A percentile compares a stretch with the other conserved stretches of the same genome.
Evolutionary conservation across 1,140 invertebrate species (phyloP).

Genomic region (Drosophila tsacasi): DNA sequence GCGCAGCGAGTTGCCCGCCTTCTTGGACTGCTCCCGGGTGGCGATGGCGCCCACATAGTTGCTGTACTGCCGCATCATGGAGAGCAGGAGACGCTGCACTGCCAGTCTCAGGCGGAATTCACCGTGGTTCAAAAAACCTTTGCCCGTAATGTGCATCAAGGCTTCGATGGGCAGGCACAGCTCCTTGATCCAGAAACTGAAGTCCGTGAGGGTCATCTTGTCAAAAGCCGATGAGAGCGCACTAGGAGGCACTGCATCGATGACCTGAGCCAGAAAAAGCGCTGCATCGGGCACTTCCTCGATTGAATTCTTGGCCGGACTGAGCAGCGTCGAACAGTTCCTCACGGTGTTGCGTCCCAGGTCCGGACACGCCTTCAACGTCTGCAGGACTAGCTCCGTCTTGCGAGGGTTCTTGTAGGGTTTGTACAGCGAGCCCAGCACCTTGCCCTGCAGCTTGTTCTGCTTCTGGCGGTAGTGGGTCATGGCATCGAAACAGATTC

Average conservation of each 20-base stretch:
- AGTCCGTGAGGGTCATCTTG: constrained; percentile 77
- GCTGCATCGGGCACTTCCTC: constrained; percentile 31
- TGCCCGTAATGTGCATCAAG: constrained; percentile 61
- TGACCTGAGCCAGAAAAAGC: constrained; percentile 60
- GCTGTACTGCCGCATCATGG: constrained; percentile 82
- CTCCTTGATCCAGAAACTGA: constrained; percentile 76
- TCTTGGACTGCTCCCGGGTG: constrained; percentile 65
- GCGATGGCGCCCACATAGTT: constrained; percentile 72
- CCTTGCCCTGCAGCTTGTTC: constrained; percentile 71
- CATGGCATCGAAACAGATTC: constrained; percentile 86
- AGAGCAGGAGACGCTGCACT: constrained; percentile 52
- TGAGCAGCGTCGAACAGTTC: constrained; percentile 54
- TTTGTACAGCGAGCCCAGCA: constrained; percentile 54
- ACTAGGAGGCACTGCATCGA: constrained; percentile 69
- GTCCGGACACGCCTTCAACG: constrained; percentile 90
- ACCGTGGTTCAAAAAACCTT: constrained; percentile 17
- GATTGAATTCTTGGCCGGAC: constrained; percentile 17
- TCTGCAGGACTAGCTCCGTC: constrained; percentile 88
- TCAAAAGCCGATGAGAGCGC: constrained; percentile 73
- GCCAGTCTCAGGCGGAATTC: constrained; percentile 51
- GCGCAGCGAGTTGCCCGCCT: constrained; percentile 66
- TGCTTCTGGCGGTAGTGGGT: constrained; percentile 69
- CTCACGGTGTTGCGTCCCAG: constrained; percentile 88
- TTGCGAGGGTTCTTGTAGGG: constrained; percentile 86
- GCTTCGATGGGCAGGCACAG: constrained; percentile 75